Percentiles rank a stretch among this genome's conserved stretches.
These are phyloP conservation scores for Microchirus variegatus DNA, from an alignment of 2,797 vertebrate genomes.

Conservation along the genomic window DNA sequence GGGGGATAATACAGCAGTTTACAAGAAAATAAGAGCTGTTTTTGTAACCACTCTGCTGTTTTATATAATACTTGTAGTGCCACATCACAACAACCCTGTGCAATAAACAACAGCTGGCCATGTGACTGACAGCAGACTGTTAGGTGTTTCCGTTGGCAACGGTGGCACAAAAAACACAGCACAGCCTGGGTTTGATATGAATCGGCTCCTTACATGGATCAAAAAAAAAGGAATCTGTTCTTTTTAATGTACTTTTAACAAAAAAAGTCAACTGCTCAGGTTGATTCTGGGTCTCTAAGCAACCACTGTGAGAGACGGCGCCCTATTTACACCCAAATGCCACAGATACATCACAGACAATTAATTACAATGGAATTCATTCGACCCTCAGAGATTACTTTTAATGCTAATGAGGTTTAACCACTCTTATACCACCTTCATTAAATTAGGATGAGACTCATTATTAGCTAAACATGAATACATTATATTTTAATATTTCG, in stretches of 20 bases:
- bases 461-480: slow-evolving; percentile 64
- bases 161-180: slow-evolving; percentile 37
- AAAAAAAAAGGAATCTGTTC: slow-evolving; percentile 3
- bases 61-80: slow-evolving; percentile 31
- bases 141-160: slow-evolving; percentile 48
- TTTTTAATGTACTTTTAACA: slow-evolving; percentile 8
- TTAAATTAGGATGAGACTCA: slow-evolving; percentile 50
- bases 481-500: slow-evolving; percentile 42
- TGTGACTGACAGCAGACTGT: slow-evolving; percentile 52
- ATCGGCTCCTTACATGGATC: slow-evolving; percentile 3
- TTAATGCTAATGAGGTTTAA: slow-evolving; percentile 65
- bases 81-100: slow-evolving; percentile 33
- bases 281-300: slow-evolving; percentile 8
- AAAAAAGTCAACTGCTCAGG: slow-evolving; percentile 4
- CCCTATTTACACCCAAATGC: slow-evolving; percentile 31
- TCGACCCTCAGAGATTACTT: slow-evolving; percentile 52
- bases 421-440: slow-evolving; percentile 56
- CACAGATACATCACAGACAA: slow-evolving; percentile 31
- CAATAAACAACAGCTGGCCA: slow-evolving; percentile 55
- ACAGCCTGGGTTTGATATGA: slow-evolving; percentile 9
- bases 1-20: slow-evolving; percentile 10
- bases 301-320: slow-evolving; percentile 6
- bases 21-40: slow-evolving; percentile 32
- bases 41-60: slow-evolving; percentile 31
- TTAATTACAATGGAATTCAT: slow-evolving; percentile 44